phyloP scores from a whole-genome alignment of 2,888 invertebrate genomes.

The Liposcelis brunnea region DNA sequence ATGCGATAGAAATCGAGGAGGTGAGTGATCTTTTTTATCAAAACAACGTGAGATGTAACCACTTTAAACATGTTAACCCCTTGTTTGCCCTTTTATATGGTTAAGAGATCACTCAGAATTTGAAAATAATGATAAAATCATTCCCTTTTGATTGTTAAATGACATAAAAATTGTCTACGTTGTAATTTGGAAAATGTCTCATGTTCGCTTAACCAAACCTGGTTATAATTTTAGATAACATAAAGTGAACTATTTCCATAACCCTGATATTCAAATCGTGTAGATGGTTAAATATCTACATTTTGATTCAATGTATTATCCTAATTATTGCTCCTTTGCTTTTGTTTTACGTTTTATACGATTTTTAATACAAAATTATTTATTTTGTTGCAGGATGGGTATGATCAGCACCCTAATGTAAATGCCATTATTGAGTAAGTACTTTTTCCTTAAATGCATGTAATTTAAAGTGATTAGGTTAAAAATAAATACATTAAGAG shows the following conservation, averaged over 20 bases:
- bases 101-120: too few species aligned
- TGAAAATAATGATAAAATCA: not conserved
- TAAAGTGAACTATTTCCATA: too few species aligned
- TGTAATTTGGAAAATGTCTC: not conserved
- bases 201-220: too few species aligned
- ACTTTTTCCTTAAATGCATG: conserved; percentile 14
- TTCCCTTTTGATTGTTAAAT: not conserved
- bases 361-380: conserved; percentile 15
- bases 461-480: not conserved
- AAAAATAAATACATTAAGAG: not conserved
- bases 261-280: not conserved
- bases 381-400: conserved; percentile 48
- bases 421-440: conserved; percentile 67
- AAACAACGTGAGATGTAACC: not conserved
- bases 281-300: not conserved
- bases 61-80: not conserved
- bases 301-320: not conserved
- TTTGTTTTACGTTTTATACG: too few species aligned
- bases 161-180: too few species aligned
- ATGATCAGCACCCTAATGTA: conserved; percentile 59
- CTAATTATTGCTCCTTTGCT: too few species aligned
- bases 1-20: conserved; percentile 74
- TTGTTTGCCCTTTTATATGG: too few species aligned
- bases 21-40: conserved; percentile 32
- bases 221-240: not conserved